phyloP scores from a whole-genome alignment of 1,140 invertebrate species.

The Mactra quadrangularis region DNA sequence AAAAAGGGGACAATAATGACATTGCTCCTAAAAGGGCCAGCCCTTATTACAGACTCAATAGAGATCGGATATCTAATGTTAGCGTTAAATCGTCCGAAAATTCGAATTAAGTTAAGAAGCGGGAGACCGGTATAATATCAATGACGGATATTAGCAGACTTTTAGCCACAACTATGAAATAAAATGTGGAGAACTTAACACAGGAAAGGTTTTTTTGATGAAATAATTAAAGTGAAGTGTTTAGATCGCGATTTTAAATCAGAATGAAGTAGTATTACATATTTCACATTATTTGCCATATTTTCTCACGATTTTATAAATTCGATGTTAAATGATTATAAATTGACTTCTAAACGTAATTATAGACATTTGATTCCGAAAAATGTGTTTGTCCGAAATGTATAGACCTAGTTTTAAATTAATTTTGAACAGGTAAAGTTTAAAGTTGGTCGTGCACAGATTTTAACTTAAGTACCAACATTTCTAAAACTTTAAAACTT shows the following conservation, averaged over 20 bases:
- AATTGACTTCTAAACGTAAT: no score
- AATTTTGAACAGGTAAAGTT: no score
- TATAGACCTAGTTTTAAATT: no score
- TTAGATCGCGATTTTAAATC: constrained; percentile 5
- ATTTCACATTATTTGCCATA: neutral
- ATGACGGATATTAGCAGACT: constrained; percentile 6
- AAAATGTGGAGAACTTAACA: constrained; percentile 56
- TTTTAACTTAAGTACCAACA: no score
- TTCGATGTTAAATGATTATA: no score
- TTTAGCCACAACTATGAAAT: constrained; percentile 8
- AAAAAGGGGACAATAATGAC: constrained; percentile 54
- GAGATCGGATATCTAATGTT: constrained; percentile 48
- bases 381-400: no score
- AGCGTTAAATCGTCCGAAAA: constrained; percentile 57
- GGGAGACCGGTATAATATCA: constrained; percentile 13
- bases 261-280: neutral
- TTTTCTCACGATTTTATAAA: constrained; percentile 34
- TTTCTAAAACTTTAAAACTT: no score
- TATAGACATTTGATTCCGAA: no score
- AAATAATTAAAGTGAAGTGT: constrained; percentile 60
- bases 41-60: constrained; percentile 21
- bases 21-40: constrained; percentile 40
- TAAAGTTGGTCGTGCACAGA: no score
- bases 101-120: constrained; percentile 59
- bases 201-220: constrained; percentile 50